These are phyloP conservation scores for human (Homo sapiens) DNA, from an alignment of 2,113 vertebrate genomes.

Conservation along the genomic window GRCh38 chr6:98986001-98986500, in stretches of 20 bases:
- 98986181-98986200: slow-evolving; percentile 83
- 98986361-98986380: slow-evolving; percentile 67
- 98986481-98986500: not conserved
- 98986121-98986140: slow-evolving; percentile 87
- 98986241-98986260: slow-evolving; percentile 77
- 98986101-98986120: slow-evolving; percentile 82
- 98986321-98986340: slow-evolving; percentile 75
- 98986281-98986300: slow-evolving; percentile 79
- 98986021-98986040: slow-evolving; percentile 53
- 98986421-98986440: slow-evolving; percentile 37
- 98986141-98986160: slow-evolving; percentile 84
- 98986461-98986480: slow-evolving; percentile 52
- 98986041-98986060: slow-evolving; percentile 81
- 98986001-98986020: slow-evolving; percentile 43
- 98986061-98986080: slow-evolving; percentile 74
- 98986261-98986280: slow-evolving; percentile 84
- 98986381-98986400: slow-evolving; percentile 59
- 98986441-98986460: not conserved
- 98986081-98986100: slow-evolving; percentile 84
- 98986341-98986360: slow-evolving; percentile 59
- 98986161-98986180: slow-evolving; percentile 81
- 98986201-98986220: slow-evolving; percentile 87
- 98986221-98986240: slow-evolving; percentile 81
- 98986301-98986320: slow-evolving; percentile 74
- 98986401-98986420: slow-evolving; percentile 66